Evolutionary conservation across 2,113 vertebrate species (phyloP).

Genomic region (Callopanchax toddi): DNA sequence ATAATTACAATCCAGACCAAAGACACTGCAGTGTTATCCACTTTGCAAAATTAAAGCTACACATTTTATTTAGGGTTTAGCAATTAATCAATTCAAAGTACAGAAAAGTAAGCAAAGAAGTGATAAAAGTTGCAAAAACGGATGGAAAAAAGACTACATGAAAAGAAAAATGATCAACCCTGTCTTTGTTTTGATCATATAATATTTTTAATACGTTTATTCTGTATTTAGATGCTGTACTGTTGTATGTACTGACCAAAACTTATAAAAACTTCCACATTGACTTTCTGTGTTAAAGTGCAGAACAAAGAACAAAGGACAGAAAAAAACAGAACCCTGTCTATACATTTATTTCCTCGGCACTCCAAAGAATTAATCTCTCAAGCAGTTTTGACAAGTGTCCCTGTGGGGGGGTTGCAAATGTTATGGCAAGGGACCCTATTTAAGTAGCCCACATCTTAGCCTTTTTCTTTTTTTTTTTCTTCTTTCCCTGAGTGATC

Average conservation of each 20-base stretch:
- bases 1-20: too few species aligned
- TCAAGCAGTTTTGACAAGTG: conserved; percentile 79
- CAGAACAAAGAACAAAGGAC: conserved; percentile 53
- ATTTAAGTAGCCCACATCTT: conserved; percentile 71
- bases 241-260: neutral
- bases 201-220: neutral
- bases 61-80: too few species aligned
- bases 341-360: conserved; percentile 49
- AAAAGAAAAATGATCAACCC: too few species aligned
- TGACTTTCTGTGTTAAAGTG: conserved; percentile 19
- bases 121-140: too few species aligned
- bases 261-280: neutral
- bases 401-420: conserved; percentile 72
- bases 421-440: conserved; percentile 78
- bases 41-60: too few species aligned
- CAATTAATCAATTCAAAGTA: too few species aligned
- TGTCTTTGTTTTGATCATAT: too few species aligned
- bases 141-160: too few species aligned
- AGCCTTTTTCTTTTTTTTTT: conserved; percentile 44
- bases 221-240: neutral
- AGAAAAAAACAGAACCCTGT: conserved; percentile 30
- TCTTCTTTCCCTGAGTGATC: conserved; percentile 70
- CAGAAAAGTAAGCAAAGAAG: too few species aligned
- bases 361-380: conserved; percentile 72
- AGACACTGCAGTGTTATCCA: too few species aligned